phyloP scores from a whole-genome alignment of 2,888 invertebrate species.

The Drosophila heteroneura region DNA sequence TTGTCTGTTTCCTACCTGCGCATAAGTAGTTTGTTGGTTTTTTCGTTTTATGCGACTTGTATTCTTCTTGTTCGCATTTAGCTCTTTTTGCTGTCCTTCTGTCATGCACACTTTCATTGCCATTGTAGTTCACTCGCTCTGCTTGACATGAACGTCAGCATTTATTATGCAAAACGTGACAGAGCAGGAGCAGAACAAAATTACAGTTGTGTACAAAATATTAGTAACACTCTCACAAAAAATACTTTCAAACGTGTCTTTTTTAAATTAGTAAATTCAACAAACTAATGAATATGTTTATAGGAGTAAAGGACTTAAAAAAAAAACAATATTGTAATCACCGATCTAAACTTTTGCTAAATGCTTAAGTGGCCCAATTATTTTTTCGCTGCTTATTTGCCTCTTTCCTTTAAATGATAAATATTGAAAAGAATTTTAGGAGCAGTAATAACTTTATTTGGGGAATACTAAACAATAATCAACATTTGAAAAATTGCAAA shows the following conservation, averaged over 20 bases:
- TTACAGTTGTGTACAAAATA: not conserved
- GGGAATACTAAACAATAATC: not conserved
- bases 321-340: not conserved
- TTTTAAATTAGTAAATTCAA: not conserved
- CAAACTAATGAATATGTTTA: not conserved
- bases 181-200: conserved; percentile 57
- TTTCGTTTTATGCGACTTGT: conserved; percentile 60
- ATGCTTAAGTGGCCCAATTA: not conserved
- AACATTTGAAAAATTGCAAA: not conserved
- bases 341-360: not conserved
- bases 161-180: conserved; percentile 76
- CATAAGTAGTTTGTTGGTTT: conserved; percentile 64
- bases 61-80: conserved; percentile 13
- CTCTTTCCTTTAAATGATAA: not conserved
- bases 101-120: conserved; percentile 41
- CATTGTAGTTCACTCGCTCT: conserved; percentile 40
- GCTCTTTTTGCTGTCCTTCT: conserved; percentile 14
- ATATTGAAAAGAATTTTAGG: not conserved
- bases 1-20: conserved; percentile 38
- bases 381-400: not conserved
- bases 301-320: not conserved
- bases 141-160: conserved; percentile 53
- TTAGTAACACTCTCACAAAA: not conserved
- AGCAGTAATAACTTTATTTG: not conserved
- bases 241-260: not conserved